These are phyloP conservation scores for Alca torda DNA, from an alignment of 2,797 vertebrate species.

Conservation along the genomic window DNA sequence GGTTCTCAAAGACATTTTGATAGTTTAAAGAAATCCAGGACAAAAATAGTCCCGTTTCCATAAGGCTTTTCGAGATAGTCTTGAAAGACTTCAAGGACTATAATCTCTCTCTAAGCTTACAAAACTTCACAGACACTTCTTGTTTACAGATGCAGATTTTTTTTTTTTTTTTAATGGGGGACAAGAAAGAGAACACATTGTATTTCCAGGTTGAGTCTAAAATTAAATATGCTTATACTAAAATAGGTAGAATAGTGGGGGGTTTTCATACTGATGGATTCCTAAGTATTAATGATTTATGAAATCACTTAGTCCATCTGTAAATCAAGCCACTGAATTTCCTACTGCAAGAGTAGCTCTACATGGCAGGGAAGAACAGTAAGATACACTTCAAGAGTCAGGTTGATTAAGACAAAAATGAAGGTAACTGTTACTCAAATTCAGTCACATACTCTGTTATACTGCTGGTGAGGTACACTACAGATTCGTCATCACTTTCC, in stretches of 20 bases:
- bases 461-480: neutral
- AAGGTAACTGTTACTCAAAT: neutral
- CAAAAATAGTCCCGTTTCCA: neutral
- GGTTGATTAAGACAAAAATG: neutral
- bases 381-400: neutral
- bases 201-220: neutral
- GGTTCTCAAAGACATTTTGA: neutral
- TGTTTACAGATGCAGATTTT: neutral
- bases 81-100: neutral
- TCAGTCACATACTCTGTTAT: neutral
- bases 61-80: neutral
- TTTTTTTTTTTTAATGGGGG: neutral
- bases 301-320: neutral
- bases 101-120: neutral
- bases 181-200: neutral
- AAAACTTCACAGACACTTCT: neutral
- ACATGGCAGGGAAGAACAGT: neutral
- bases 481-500: neutral
- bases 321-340: neutral
- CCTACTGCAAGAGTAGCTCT: neutral
- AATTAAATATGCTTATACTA: neutral
- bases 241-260: neutral
- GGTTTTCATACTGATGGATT: neutral
- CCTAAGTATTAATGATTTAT: neutral
- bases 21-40: neutral